Conservation (phyloP, 2,888 invertebrate genomes). For the Eulithis prunata region DNA sequence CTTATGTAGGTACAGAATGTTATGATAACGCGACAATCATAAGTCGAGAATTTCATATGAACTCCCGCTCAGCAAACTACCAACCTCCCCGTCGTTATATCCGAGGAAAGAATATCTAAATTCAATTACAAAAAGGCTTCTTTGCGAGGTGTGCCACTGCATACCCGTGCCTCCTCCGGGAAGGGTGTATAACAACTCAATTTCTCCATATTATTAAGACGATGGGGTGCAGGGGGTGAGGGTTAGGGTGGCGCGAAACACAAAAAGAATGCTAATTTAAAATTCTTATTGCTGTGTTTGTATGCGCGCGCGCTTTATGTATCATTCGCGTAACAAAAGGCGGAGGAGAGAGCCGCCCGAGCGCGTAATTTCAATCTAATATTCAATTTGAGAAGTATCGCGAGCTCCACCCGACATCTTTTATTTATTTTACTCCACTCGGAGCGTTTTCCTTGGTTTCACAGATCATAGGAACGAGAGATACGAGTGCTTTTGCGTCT, state of each 20-base stretch:
- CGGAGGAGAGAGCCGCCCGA: constrained; percentile 75
- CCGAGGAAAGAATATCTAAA: constrained; percentile 81
- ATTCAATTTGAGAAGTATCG: constrained; percentile 81
- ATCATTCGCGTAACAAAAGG: constrained; percentile 79
- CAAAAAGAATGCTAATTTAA: constrained; percentile 85
- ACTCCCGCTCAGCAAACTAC: constrained; percentile 71
- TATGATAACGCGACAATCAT: constrained; percentile 60
- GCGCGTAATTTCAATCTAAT: constrained; percentile 84
- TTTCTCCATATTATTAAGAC: constrained; percentile 83
- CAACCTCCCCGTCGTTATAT: constrained; percentile 72
- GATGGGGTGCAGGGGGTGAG: constrained; percentile 64
- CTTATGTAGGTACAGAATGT: constrained; percentile 13
- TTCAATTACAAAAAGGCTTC: constrained; percentile 84
- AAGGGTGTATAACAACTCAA: constrained; percentile 84
- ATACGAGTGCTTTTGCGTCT: constrained; percentile 44
- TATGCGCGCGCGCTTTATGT: constrained; percentile 83
- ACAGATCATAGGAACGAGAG: constrained; percentile 56
- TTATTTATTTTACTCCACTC: constrained; percentile 72
- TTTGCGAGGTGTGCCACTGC: constrained; percentile 76
- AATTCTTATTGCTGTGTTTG: constrained; percentile 81
- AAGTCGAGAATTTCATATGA: constrained; percentile 73
- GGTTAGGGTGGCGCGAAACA: constrained; percentile 74
- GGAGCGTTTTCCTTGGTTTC: constrained; percentile 65
- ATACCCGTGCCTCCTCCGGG: constrained; percentile 78
- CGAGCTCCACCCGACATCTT: constrained; percentile 71